Conservation (phyloP, 2,797 vertebrate genomes). For the Lutjanus campechanus region DNA sequence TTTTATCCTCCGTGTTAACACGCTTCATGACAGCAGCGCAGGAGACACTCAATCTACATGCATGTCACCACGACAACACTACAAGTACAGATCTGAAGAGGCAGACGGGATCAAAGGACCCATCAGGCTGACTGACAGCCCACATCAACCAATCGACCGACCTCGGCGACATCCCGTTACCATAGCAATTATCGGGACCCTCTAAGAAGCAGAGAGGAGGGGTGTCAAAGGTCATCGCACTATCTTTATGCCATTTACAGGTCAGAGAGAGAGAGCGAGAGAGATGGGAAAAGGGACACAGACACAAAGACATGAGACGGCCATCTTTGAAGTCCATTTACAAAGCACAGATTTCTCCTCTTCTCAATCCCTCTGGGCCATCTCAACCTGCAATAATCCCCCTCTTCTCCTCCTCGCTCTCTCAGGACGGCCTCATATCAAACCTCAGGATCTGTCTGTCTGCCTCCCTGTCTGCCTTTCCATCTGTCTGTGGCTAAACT, state of each 20-base stretch:
- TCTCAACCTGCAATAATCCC: constrained; percentile 74
- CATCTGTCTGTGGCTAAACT: constrained; percentile 7
- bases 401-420: constrained; percentile 61
- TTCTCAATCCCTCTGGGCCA: constrained; percentile 73
- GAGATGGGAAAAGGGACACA: constrained; percentile 52
- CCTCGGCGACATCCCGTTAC: constrained; percentile 75
- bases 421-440: constrained; percentile 65
- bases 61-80: constrained; percentile 37
- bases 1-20: constrained; percentile 47
- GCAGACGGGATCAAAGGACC: constrained; percentile 59
- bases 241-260: constrained; percentile 88
- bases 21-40: constrained; percentile 50
- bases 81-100: constrained; percentile 54
- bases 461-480: constrained; percentile 43
- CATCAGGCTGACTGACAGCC: constrained; percentile 62
- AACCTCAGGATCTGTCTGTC: constrained; percentile 65
- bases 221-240: constrained; percentile 80
- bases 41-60: constrained; percentile 55
- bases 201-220: constrained; percentile 73
- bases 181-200: constrained; percentile 86
- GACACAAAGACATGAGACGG: constrained; percentile 81
- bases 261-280: constrained; percentile 62
- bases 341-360: constrained; percentile 84
- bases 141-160: constrained; percentile 65
- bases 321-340: constrained; percentile 90